A percentile compares a stretch with the other conserved stretches of the same genome.
phyloP scores from a whole-genome alignment of 2,888 invertebrate genomes.

The Coleophora flavipennella region DNA sequence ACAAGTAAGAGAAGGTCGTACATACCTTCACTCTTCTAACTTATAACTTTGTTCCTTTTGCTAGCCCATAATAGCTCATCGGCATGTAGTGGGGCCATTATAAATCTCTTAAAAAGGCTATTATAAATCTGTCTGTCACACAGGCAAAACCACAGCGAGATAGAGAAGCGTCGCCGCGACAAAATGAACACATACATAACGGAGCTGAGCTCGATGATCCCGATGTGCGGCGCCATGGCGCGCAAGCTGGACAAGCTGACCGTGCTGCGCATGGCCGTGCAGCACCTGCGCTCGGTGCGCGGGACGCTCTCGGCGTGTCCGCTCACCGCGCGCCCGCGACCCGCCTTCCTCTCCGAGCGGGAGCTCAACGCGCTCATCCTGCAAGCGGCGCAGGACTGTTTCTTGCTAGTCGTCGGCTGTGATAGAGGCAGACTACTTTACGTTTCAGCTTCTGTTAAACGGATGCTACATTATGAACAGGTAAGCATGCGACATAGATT shows the following conservation, averaged over 20 bases:
- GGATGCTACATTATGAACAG: constrained; percentile 86
- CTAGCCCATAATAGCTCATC: too few species aligned
- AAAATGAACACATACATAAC: constrained; percentile 97
- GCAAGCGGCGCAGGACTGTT: constrained; percentile 88
- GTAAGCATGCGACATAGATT: constrained; percentile 45
- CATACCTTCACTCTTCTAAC: too few species aligned
- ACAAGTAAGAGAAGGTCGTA: too few species aligned
- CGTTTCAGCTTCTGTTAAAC: constrained; percentile 89
- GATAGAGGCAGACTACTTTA: constrained; percentile 92
- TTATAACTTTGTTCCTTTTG: too few species aligned
- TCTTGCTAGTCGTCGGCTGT: constrained; percentile 93
- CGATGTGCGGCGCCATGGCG: constrained; percentile 95
- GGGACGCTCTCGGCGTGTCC: constrained; percentile 69
- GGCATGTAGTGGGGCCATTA: too few species aligned
- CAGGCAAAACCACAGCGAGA: constrained; percentile 97
- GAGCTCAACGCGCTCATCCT: constrained; percentile 90
- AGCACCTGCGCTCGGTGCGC: constrained; percentile 84
- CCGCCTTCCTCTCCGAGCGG: constrained; percentile 86
- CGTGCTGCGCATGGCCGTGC: constrained; percentile 91
- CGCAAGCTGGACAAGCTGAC: constrained; percentile 95
- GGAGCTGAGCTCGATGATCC: constrained; percentile 90
- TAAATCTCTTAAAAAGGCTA: too few species aligned
- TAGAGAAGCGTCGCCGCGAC: constrained; percentile 93
- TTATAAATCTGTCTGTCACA: constrained; percentile 12
- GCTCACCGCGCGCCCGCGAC: constrained; percentile 82